Evolutionary conservation across 1,140 invertebrate genomes (phyloP).

Genomic region (Pseudomyrmex sp.): DNA sequence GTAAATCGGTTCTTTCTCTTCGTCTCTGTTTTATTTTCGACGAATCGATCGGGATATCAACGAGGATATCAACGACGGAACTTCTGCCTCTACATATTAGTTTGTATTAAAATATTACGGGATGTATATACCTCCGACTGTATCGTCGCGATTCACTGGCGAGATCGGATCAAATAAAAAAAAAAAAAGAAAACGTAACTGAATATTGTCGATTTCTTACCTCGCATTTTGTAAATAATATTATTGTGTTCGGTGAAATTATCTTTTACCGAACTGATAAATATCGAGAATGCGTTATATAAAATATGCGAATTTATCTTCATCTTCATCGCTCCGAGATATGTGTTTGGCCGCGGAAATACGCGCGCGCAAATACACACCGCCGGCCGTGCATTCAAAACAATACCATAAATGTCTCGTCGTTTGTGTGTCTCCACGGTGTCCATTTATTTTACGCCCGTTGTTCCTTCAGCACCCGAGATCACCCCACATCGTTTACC

Average conservation of each 20-base stretch:
- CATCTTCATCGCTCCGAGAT: not conserved
- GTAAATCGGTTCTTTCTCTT: not conserved
- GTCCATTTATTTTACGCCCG: conserved; percentile 62
- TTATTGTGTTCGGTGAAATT: not conserved
- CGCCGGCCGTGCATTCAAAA: conserved; percentile 10
- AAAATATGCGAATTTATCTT: conserved; percentile 7
- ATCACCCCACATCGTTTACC: conserved; percentile 63
- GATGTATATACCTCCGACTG: not conserved
- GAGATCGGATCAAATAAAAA: not conserved
- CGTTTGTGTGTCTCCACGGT: not conserved
- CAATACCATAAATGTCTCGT: conserved; percentile 62
- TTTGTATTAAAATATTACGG: not conserved
- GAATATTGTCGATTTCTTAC: not conserved
- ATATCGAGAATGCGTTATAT: not conserved
- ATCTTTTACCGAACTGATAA: not conserved
- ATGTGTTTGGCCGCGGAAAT: not conserved
- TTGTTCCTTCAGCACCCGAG: conserved; percentile 42
- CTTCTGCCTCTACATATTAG: not conserved
- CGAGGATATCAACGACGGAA: too few relatives aligned
- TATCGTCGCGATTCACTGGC: not conserved
- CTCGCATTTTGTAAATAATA: not conserved
- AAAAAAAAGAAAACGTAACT: not conserved
- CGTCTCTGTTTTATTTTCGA: not conserved
- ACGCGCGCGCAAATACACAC: not conserved
- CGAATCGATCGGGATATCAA: not conserved